A percentile compares a stretch with the other conserved stretches of the same genome.
phyloP scores from a whole-genome alignment of 2,113 vertebrate species.

The Mandrillus leucophaeus region DNA sequence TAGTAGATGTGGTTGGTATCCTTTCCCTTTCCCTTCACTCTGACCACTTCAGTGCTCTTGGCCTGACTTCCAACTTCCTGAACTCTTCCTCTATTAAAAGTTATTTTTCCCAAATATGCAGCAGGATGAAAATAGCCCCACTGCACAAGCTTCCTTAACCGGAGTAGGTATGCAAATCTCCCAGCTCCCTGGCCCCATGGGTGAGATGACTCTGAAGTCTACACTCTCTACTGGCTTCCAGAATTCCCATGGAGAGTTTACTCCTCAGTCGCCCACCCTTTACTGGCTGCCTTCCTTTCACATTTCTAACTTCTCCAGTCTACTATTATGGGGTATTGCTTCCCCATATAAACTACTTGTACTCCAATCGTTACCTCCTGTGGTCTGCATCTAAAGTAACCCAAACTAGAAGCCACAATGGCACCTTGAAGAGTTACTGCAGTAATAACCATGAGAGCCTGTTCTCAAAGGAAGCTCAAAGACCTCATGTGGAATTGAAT shows the following conservation, averaged over 20 bases:
- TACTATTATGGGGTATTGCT: neutral
- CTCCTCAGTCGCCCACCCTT: accelerated
- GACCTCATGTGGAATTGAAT: neutral
- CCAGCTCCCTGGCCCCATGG: neutral
- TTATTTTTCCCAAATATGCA: neutral
- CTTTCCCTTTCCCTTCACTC: accelerated
- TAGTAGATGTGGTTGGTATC: neutral
- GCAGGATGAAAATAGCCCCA: neutral
- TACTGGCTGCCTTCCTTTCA: neutral
- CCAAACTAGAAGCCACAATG: neutral
- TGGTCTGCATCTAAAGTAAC: neutral
- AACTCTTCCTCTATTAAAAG: neutral
- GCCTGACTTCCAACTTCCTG: neutral
- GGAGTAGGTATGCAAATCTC: neutral
- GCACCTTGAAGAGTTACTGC: neutral
- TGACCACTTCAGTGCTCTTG: neutral
- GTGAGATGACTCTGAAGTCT: neutral
- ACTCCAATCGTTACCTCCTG: neutral
- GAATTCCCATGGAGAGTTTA: neutral
- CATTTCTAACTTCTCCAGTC: neutral
- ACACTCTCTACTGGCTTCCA: neutral
- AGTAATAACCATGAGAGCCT: neutral
- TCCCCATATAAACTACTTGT: neutral
- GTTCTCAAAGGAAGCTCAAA: neutral
- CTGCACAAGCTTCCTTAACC: neutral